Percentiles rank a stretch among this genome's conserved stretches.
Evolutionary conservation across 2,113 vertebrate species (phyloP).

Genomic region (Vulpes vulpes): DNA sequence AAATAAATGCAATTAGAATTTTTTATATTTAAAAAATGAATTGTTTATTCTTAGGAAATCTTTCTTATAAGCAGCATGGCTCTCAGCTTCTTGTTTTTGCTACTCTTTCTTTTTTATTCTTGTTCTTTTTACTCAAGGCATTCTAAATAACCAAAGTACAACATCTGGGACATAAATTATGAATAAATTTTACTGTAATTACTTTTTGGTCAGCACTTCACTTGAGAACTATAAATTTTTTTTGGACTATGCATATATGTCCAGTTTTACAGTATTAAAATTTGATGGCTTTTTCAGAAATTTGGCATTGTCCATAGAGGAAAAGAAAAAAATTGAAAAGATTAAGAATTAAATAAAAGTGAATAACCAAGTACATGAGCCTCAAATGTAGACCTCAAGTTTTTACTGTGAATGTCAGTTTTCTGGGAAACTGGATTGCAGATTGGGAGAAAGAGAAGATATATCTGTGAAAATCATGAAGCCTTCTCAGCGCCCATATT

Average conservation of each 20-base stretch:
- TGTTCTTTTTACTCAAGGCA: not conserved
- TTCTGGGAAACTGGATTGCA: not conserved
- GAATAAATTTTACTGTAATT: slow-evolving; percentile 65
- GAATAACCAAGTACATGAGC: not conserved
- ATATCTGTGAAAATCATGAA: not conserved
- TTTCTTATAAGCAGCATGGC: not conserved
- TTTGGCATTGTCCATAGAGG: slow-evolving; percentile 28
- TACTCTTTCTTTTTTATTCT: not conserved
- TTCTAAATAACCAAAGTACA: slow-evolving; percentile 34
- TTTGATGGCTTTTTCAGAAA: slow-evolving; percentile 62
- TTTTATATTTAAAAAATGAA: slow-evolving; percentile 15
- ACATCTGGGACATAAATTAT: slow-evolving; percentile 67
- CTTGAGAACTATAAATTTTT: slow-evolving; percentile 66
- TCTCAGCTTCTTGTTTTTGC: not conserved
- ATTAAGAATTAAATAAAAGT: slow-evolving; percentile 52
- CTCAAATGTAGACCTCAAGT: not conserved
- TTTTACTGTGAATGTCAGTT: slow-evolving; percentile 25
- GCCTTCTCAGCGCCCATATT: not conserved
- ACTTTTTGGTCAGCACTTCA: slow-evolving; percentile 54
- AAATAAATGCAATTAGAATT: slow-evolving; percentile 11
- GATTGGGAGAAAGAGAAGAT: not conserved
- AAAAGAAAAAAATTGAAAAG: slow-evolving; percentile 58
- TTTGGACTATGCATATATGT: slow-evolving; percentile 5
- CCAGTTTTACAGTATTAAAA: slow-evolving; percentile 48
- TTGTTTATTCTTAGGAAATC: not conserved